phyloP scores from a whole-genome alignment of 2,888 invertebrate genomes.

The Willowsia nigromaculata region DNA sequence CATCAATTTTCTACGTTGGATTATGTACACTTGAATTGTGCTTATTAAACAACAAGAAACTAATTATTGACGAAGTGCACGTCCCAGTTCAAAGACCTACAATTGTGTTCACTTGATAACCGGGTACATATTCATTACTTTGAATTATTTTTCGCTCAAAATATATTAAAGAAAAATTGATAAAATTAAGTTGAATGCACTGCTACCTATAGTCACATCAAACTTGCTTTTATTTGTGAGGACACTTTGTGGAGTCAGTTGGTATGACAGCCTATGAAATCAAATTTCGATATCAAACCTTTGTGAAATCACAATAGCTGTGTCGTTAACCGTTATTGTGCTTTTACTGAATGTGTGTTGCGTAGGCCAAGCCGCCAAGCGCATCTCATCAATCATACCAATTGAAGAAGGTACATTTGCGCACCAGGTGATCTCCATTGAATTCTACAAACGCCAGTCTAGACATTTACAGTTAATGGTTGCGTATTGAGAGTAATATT shows the following conservation, averaged over 20 bases:
- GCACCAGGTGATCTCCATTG: constrained; percentile 42
- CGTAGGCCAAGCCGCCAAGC: constrained; percentile 1
- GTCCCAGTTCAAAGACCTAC: too few species aligned
- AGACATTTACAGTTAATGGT: background rate
- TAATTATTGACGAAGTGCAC: too few species aligned
- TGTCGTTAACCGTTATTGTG: background rate
- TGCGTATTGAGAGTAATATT: background rate
- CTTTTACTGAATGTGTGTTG: constrained; percentile 24
- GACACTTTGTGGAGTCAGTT: background rate
- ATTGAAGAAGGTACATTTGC: constrained; percentile 12
- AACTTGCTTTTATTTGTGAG: background rate
- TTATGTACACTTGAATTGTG: too few species aligned
- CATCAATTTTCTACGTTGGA: too few species aligned
- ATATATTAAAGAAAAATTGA: background rate
- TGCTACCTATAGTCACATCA: background rate
- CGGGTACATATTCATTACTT: too few species aligned
- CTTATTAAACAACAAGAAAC: too few species aligned
- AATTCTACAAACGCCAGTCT: background rate
- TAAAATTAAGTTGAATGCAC: background rate
- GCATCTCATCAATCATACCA: constrained; percentile 47
- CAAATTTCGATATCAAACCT: background rate
- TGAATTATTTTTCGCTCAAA: too few species aligned
- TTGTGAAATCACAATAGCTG: background rate
- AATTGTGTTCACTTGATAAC: too few species aligned
- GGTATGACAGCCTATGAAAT: background rate